phyloP scores from a whole-genome alignment of 2,888 invertebrate genomes.

The Apotomis turbidana region DNA sequence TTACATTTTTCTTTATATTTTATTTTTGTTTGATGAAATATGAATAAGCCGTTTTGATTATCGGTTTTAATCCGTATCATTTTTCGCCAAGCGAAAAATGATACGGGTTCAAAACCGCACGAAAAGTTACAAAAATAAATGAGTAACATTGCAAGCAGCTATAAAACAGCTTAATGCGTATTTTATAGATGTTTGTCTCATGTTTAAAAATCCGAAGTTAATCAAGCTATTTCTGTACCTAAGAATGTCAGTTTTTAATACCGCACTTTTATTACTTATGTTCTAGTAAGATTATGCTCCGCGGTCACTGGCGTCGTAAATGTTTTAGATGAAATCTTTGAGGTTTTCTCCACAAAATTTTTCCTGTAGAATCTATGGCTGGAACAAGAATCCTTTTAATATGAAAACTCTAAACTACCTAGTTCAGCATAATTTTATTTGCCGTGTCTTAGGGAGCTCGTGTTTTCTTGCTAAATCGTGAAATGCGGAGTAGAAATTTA shows the following conservation, averaged over 20 bases:
- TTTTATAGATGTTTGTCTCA: not conserved
- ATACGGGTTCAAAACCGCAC: no score
- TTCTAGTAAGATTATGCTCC: constrained; percentile 14
- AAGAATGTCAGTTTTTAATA: constrained; percentile 23
- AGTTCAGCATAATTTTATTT: constrained; percentile 24
- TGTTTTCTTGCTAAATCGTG: constrained; percentile 3
- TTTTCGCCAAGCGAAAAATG: no score
- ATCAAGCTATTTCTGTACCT: constrained; percentile 6
- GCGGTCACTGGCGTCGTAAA: constrained; percentile 22
- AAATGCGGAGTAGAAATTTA: not conserved
- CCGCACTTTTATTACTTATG: constrained; percentile 24
- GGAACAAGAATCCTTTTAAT: constrained; percentile 17
- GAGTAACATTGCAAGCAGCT: not conserved
- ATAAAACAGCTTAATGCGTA: not conserved
- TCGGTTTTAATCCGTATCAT: no score
- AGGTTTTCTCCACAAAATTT: constrained; percentile 9
- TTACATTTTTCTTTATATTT: no score
- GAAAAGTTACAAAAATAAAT: not conserved
- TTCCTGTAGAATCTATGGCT: constrained; percentile 1
- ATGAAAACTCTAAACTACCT: not conserved
- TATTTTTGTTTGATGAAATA: no score
- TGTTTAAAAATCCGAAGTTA: not conserved
- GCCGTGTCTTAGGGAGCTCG: constrained; percentile 2
- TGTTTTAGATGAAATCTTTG: constrained; percentile 28
- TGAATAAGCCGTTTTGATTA: no score